Evolutionary conservation across 2,797 vertebrate genomes (phyloP).

Genomic region (Falco peregrinus): DNA sequence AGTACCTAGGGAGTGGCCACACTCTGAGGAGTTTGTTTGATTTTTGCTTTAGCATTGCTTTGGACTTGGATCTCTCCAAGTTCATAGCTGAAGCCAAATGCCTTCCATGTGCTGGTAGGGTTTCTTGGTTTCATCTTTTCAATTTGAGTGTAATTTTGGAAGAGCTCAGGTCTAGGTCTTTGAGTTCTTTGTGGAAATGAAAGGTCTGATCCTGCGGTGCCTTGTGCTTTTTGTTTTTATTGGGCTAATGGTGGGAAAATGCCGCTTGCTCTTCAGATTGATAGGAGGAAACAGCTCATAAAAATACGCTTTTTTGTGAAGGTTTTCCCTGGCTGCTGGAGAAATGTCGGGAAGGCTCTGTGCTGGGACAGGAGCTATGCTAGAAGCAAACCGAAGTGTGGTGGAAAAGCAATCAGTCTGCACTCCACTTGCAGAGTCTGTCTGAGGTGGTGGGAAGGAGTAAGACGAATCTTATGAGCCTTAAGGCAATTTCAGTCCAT

Average conservation of each 20-base stretch:
- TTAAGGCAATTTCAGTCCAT: neutral
- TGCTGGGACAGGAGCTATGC: neutral
- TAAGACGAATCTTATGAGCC: neutral
- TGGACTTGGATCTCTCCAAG: neutral
- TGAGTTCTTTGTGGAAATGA: neutral
- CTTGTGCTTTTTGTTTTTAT: neutral
- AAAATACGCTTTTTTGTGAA: neutral
- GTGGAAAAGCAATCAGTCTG: neutral
- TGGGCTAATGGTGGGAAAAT: neutral
- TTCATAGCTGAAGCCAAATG: neutral
- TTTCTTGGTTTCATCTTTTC: neutral
- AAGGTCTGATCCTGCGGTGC: neutral
- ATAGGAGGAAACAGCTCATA: neutral
- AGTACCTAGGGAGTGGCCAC: neutral
- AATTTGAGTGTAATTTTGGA: neutral
- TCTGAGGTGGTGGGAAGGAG: neutral
- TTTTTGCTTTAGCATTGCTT: neutral
- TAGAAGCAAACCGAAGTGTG: neutral
- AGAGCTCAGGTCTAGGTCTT: neutral
- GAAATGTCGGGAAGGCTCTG: neutral
- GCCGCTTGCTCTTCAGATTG: neutral
- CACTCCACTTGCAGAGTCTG: neutral
- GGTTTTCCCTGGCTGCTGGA: neutral
- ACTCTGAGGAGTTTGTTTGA: neutral
- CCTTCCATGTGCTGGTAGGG: neutral